Evolutionary conservation across 2,888 invertebrate species (phyloP).

Genomic region (Bombyx huttoni): DNA sequence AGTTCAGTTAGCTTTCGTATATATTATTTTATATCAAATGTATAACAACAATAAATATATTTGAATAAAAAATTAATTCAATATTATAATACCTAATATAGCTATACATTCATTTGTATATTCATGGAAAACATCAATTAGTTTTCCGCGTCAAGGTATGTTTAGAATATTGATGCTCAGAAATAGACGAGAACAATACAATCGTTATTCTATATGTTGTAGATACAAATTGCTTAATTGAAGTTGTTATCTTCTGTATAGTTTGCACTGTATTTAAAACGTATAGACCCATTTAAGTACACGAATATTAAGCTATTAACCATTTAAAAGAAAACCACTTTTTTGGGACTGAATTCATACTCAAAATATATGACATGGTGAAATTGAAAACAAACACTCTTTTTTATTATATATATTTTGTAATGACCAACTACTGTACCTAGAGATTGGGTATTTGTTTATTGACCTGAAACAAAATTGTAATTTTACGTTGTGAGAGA

Average conservation of each 20-base stretch:
- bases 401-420: too few relatives aligned
- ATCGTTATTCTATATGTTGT: not conserved
- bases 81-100: too few relatives aligned
- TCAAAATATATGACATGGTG: too few relatives aligned
- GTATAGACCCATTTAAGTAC: not conserved
- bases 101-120: not conserved
- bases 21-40: too few relatives aligned
- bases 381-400: too few relatives aligned
- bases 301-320: too few relatives aligned
- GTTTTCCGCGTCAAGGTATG: not conserved
- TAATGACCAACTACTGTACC: not conserved
- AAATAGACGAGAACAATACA: not conserved
- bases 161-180: not conserved
- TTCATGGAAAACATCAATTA: not conserved
- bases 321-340: too few relatives aligned
- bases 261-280: not conserved
- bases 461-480: not conserved
- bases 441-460: not conserved
- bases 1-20: too few relatives aligned
- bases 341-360: too few relatives aligned
- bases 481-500: constrained; percentile 2
- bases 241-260: not conserved
- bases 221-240: constrained; percentile 10
- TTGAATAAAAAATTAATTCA: too few relatives aligned
- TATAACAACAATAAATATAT: too few relatives aligned